Conservation (phyloP, 2,888 invertebrate genomes). For the Caenorhabditis panamensis region DNA sequence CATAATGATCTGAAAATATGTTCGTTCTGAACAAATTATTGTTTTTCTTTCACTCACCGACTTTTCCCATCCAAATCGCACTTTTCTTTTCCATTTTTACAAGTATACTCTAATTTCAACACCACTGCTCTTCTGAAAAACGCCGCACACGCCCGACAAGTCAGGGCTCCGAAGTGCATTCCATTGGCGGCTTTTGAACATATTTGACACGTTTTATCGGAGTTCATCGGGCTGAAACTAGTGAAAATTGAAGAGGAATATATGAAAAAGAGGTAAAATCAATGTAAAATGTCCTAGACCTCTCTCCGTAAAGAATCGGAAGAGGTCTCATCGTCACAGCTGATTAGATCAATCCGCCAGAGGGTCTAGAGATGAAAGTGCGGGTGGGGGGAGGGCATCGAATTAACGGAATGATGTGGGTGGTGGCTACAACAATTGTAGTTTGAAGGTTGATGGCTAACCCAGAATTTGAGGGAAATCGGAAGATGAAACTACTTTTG, state of each 20-base stretch:
- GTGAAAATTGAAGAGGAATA: neutral
- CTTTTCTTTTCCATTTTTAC: slow-evolving; percentile 13
- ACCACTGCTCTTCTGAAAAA: slow-evolving; percentile 42
- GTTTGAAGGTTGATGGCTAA: too few species aligned
- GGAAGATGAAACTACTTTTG: too few species aligned
- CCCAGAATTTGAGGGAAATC: too few species aligned
- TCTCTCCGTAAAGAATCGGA: neutral
- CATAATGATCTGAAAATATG: slow-evolving; percentile 20
- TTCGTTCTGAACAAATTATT: neutral
- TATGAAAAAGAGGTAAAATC: neutral
- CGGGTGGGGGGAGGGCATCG: neutral
- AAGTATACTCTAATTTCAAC: slow-evolving; percentile 29
- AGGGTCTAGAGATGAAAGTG: neutral
- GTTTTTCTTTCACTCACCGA: neutral
- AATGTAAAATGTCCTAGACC: neutral
- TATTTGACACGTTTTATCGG: slow-evolving; percentile 28
- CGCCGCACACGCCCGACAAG: slow-evolving; percentile 37
- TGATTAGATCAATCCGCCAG: neutral
- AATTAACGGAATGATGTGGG: neutral
- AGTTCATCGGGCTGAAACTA: slow-evolving; percentile 5
- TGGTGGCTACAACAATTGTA: neutral
- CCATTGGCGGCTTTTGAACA: slow-evolving; percentile 34
- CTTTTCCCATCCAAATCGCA: slow-evolving; percentile 21
- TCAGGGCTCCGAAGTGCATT: slow-evolving; percentile 45
- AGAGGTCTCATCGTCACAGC: neutral